A percentile compares a stretch with the other conserved stretches of the same genome.
Evolutionary conservation across 92 coral and sea anemone species (phyloP).

Genomic region (Chrysogorgia sp.): DNA sequence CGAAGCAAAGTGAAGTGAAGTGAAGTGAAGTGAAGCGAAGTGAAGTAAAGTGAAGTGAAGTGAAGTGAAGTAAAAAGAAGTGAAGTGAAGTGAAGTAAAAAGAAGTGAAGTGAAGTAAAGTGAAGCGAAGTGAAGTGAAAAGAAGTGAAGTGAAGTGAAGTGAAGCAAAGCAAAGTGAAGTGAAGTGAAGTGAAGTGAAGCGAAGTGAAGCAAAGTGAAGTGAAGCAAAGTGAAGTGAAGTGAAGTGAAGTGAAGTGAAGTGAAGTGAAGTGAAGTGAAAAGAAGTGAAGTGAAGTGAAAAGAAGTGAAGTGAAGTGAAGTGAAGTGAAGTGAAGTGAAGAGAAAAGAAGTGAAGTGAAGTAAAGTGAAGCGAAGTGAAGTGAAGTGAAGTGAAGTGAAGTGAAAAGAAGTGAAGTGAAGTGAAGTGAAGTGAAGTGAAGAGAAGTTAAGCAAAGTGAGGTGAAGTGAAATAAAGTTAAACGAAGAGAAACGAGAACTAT

Average conservation of each 20-base stretch:
- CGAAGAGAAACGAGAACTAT: background rate
- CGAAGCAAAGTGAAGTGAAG: background rate
- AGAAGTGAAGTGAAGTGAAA: background rate
- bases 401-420: background rate
- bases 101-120: background rate
- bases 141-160: no score
- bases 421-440: background rate
- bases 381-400: conserved; percentile 4
- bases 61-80: background rate
- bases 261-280: background rate
- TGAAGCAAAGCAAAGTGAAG: background rate
- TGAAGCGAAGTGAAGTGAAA: background rate
- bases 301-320: background rate
- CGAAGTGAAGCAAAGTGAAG: background rate
- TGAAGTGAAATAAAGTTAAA: background rate
- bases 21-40: background rate
- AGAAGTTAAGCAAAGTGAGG: background rate
- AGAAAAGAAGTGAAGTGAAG: background rate
- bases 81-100: background rate
- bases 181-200: background rate
- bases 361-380: conserved; percentile 7
- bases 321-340: background rate
- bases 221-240: background rate
- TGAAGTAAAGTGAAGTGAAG: background rate
- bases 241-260: background rate